Base-by-base conservation (phyloP, 2,888 invertebrate species). In the Himalopsyche anomala region DNA sequence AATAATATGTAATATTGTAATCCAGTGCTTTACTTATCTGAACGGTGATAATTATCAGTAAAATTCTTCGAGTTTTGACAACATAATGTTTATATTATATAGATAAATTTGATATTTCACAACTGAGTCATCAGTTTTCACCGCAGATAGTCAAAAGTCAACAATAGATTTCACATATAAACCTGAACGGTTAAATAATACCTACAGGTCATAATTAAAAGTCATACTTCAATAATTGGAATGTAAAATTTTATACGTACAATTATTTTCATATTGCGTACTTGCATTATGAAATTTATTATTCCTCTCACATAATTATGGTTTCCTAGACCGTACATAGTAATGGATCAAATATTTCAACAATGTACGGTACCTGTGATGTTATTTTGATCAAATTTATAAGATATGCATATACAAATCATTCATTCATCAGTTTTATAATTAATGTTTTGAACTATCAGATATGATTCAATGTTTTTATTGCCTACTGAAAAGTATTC, bases 311-410 rank as follows among this genome's bases (percentile, higher is more conserved):
- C 62, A 62, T 19, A 19, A 62, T 62, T 62, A 15, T 62, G 62
- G 62, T 62, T 62, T 62, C 62, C 62, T 62, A n/a, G 19, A 62
- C 62, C 62, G 11, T 62, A 28, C 28, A 62, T 62, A 62, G 62
- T 62, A 62, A 62, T 62, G 62, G 62, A 62, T 62, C 28, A 62
- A 62, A 62, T 62, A 62, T 62, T 62, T 62, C 28, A 62, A 62
- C 62, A 62, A 62, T 62, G 62, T 5, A 11, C 11, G 28, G 62
- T 62, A 62, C 62, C 62, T 62, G 28, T 11, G 62, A 19, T 19
- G 62, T 62, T 62, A 62, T 62, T 19, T n/a, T 62, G 62, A 62
- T 62, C 6, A 62, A 62, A 62, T 62, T 62, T 62, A 19, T 28
- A 19, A 62, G 62, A 62, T 62, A 62, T 62, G 62, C 19, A 62